Conservation (phyloP, 2,888 invertebrate species). For the Sphaeridia pumilis region DNA sequence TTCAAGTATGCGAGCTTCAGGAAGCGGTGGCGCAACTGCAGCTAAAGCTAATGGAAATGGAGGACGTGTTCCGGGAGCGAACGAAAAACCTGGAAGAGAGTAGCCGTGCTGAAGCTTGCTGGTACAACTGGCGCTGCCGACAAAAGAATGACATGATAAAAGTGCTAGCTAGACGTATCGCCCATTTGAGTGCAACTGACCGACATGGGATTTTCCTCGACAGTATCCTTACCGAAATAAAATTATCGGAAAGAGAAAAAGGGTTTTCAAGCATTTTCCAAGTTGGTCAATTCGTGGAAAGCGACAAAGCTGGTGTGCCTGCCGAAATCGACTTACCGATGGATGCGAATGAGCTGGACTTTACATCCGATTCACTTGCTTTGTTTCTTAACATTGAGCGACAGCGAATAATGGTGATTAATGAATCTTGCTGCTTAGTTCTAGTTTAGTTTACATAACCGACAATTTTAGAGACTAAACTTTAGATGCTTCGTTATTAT, state of each 20-base stretch:
- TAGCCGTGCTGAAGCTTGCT: constrained; percentile 25
- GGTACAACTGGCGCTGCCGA: constrained; percentile 32
- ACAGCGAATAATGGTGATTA: constrained; percentile 33
- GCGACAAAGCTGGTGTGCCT: not conserved
- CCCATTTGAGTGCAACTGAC: constrained; percentile 34
- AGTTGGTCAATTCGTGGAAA: not conserved
- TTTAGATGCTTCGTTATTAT: no score
- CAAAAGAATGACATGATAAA: constrained; percentile 34
- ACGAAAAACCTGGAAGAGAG: constrained; percentile 29
- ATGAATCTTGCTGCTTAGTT: no score
- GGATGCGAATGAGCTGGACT: constrained; percentile 18
- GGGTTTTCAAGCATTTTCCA: constrained; percentile 13
- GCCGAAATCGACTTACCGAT: not conserved
- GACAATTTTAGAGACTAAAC: no score
- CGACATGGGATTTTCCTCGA: constrained; percentile 31
- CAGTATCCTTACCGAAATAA: constrained; percentile 32
- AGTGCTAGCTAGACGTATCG: constrained; percentile 28
- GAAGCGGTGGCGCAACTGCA: constrained; percentile 24
- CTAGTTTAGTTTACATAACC: no score
- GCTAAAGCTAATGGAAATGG: constrained; percentile 26
- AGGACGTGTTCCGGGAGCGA: constrained; percentile 25
- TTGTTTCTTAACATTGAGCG: constrained; percentile 29
- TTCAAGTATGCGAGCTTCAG: constrained; percentile 25
- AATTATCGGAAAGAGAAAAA: constrained; percentile 16
- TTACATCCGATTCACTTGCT: constrained; percentile 29